These are phyloP conservation scores for Callimorpha dominula DNA, from an alignment of 2,888 invertebrate genomes.

Conservation along the genomic window DNA sequence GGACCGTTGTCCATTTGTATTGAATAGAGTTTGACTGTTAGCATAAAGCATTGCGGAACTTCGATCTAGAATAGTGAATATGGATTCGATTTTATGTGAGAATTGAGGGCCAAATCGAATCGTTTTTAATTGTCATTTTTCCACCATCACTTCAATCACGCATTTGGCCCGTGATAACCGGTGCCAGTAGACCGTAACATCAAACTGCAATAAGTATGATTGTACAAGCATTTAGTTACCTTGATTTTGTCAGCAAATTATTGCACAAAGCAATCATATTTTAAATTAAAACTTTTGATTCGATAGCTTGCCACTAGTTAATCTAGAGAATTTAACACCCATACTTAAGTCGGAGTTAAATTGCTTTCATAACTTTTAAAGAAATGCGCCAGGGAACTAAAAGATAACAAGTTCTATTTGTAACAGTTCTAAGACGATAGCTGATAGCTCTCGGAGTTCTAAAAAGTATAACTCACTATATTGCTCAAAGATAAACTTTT, in stretches of 20 bases:
- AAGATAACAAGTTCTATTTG: slow-evolving; percentile 27
- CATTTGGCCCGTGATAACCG: not conserved
- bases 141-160: not conserved
- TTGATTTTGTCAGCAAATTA: not conserved
- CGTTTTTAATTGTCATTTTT: not conserved
- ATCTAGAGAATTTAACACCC: not conserved
- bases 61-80: not conserved
- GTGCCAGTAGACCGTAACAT: too few species aligned
- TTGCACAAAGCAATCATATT: not conserved
- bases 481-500: slow-evolving; percentile 33
- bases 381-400: slow-evolving; percentile 18
- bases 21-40: slow-evolving; percentile 26
- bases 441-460: not conserved
- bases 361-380: slow-evolving; percentile 35
- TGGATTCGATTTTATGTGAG: not conserved
- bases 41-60: slow-evolving; percentile 1
- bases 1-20: slow-evolving; percentile 30
- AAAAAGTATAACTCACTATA: slow-evolving; percentile 25
- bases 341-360: slow-evolving; percentile 26
- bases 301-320: not conserved
- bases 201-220: not conserved
- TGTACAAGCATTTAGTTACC: not conserved
- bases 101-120: not conserved
- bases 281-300: not conserved
- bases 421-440: slow-evolving; percentile 31